These are phyloP conservation scores for Drosophila neutralis DNA, from an alignment of 2,888 invertebrate species.

Conservation along the genomic window DNA sequence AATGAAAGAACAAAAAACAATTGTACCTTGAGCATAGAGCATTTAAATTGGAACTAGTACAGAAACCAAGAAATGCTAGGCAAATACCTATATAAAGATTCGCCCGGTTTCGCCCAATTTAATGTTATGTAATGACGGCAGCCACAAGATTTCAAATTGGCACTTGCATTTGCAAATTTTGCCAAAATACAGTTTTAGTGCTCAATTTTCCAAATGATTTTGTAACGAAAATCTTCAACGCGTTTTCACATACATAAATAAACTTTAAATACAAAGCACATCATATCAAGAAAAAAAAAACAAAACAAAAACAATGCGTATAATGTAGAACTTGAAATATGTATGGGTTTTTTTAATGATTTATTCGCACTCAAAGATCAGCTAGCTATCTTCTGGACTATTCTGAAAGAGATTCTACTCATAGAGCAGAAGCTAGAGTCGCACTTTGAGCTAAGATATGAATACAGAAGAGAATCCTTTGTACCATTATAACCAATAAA, in stretches of 20 bases:
- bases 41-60: slow-evolving; percentile 64
- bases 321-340: slow-evolving; percentile 34
- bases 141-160: slow-evolving; percentile 61
- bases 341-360: slow-evolving; percentile 7
- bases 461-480: slow-evolving; percentile 11
- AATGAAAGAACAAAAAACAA: slow-evolving; percentile 55
- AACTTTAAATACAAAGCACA: slow-evolving; percentile 57
- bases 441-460: background rate
- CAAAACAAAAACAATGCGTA: slow-evolving; percentile 27
- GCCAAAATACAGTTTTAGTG: slow-evolving; percentile 77
- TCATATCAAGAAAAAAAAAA: slow-evolving; percentile 51
- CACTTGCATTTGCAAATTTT: slow-evolving; percentile 76
- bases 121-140: slow-evolving; percentile 39
- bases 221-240: slow-evolving; percentile 24
- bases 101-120: slow-evolving; percentile 72
- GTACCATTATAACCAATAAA: background rate
- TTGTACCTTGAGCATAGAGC: slow-evolving; percentile 75
- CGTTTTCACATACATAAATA: slow-evolving; percentile 45
- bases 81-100: slow-evolving; percentile 44
- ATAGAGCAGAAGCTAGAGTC: slow-evolving; percentile 9
- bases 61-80: slow-evolving; percentile 51
- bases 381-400: slow-evolving; percentile 23
- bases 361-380: slow-evolving; percentile 7
- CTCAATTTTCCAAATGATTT: slow-evolving; percentile 46
- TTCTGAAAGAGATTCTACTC: slow-evolving; percentile 23